A percentile compares a stretch with the other conserved stretches of the same genome.
These are phyloP conservation scores for Smittia aterrima DNA, from an alignment of 2,888 invertebrate species.

Conservation along the genomic window DNA sequence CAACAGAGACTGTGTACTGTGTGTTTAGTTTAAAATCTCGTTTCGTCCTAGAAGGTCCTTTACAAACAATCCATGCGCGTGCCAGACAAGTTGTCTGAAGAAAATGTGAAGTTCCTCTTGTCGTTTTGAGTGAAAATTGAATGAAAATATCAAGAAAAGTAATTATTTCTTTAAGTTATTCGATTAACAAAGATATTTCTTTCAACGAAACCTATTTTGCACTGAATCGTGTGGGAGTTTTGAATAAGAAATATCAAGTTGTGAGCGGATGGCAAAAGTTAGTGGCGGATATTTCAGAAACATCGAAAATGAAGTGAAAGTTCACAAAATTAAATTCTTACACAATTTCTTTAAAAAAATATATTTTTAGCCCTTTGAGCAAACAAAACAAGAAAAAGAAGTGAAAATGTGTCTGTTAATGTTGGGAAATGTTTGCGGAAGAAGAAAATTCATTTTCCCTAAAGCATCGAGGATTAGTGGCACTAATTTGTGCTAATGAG, in stretches of 20 bases:
- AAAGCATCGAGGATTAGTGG: not conserved
- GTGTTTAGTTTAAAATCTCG: constrained; percentile 18
- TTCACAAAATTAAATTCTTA: constrained; percentile 13
- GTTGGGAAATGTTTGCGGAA: not conserved
- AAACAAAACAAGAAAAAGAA: constrained; percentile 20
- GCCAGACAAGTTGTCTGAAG: constrained; percentile 26
- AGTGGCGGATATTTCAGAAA: not conserved
- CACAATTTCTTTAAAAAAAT: constrained; percentile 18
- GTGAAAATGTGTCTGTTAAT: constrained; percentile 31
- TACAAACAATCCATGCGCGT: not conserved
- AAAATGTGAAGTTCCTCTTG: constrained; percentile 18
- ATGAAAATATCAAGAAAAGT: constrained; percentile 28
- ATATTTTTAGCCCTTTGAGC: constrained; percentile 36
- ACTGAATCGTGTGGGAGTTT: constrained; percentile 36
- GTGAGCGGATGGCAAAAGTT: constrained; percentile 2
- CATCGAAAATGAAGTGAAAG: constrained; percentile 22
- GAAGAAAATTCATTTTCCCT: not conserved
- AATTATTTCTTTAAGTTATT: constrained; percentile 3
- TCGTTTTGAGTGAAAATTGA: not conserved
- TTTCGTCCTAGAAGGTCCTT: constrained; percentile 33
- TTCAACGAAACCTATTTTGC: constrained; percentile 15
- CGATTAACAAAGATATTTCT: constrained; percentile 1
- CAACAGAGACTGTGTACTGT: not conserved
- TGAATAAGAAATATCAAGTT: not conserved
- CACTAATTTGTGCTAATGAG: constrained; percentile 27